These are phyloP conservation scores for Eumerus sabulonum DNA, from an alignment of 2,888 invertebrate species.

Conservation along the genomic window DNA sequence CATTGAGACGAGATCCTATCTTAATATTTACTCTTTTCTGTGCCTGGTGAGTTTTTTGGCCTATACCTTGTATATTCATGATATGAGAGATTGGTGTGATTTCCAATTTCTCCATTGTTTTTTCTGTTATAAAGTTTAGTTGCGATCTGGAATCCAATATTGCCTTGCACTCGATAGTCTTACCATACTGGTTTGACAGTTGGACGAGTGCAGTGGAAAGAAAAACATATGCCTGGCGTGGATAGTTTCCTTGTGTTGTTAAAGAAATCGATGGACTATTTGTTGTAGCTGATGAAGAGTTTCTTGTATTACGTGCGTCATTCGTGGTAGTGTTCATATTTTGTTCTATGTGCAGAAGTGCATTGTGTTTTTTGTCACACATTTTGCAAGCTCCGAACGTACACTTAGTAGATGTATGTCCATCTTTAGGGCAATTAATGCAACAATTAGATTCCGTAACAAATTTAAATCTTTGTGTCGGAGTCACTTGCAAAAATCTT, in stretches of 20 bases:
- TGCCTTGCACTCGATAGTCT: neutral
- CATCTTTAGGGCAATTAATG: conserved; percentile 9
- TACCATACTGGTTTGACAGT: conserved; percentile 10
- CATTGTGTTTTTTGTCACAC: neutral
- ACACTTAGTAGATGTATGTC: conserved; percentile 19
- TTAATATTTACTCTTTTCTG: neutral
- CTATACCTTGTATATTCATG: neutral
- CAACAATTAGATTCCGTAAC: neutral
- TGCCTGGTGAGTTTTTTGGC: neutral
- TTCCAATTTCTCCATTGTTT: neutral
- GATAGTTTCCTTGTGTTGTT: no score
- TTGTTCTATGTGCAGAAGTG: conserved; percentile 4
- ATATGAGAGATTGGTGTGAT: neutral
- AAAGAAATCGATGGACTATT: no score
- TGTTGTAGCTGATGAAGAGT: no score
- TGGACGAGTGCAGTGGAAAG: neutral
- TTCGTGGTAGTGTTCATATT: neutral
- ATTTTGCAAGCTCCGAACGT: neutral
- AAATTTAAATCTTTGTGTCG: neutral
- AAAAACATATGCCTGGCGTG: neutral
- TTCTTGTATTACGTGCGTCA: neutral
- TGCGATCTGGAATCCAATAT: conserved; percentile 1
- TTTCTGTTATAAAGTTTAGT: neutral
- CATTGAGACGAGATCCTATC: conserved; percentile 1
- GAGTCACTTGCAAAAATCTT: neutral